These are phyloP conservation scores for Antheraea yamamai DNA, from an alignment of 2,888 invertebrate species.

Conservation along the genomic window DNA sequence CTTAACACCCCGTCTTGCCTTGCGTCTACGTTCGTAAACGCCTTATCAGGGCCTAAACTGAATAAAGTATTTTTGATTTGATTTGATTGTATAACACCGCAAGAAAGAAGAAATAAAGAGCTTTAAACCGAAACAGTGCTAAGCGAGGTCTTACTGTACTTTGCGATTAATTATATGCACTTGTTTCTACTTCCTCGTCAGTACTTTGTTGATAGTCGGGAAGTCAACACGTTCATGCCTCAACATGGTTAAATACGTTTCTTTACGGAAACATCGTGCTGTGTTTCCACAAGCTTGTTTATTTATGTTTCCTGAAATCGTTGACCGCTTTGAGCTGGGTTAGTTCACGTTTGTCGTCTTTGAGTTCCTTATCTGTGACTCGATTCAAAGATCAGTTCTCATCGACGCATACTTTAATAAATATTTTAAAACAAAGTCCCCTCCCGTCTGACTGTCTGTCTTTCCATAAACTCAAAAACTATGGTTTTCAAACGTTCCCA, in stretches of 20 bases:
- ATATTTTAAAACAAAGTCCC: too few relatives aligned
- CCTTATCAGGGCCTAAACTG: too few relatives aligned
- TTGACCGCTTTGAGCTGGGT: neutral
- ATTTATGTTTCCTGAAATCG: conserved; percentile 10
- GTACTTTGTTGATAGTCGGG: neutral
- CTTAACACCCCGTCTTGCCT: too few relatives aligned
- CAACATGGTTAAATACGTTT: neutral
- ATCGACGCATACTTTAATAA: neutral
- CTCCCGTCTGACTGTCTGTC: too few relatives aligned
- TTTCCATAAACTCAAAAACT: too few relatives aligned
- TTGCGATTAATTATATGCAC: neutral
- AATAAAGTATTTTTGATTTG: too few relatives aligned
- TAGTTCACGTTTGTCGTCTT: neutral
- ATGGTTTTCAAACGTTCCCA: too few relatives aligned
- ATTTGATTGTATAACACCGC: too few relatives aligned
- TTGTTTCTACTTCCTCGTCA: neutral
- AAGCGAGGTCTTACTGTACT: too few relatives aligned
- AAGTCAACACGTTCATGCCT: neutral
- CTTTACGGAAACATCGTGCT: conserved; percentile 7
- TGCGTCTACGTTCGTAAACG: too few relatives aligned
- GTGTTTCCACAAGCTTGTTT: neutral
- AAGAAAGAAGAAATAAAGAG: too few relatives aligned
- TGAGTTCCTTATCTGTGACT: neutral
- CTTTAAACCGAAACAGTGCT: too few relatives aligned
- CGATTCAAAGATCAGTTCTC: neutral